phyloP scores from a whole-genome alignment of 2,888 invertebrate species.

The Mantis religiosa region DNA sequence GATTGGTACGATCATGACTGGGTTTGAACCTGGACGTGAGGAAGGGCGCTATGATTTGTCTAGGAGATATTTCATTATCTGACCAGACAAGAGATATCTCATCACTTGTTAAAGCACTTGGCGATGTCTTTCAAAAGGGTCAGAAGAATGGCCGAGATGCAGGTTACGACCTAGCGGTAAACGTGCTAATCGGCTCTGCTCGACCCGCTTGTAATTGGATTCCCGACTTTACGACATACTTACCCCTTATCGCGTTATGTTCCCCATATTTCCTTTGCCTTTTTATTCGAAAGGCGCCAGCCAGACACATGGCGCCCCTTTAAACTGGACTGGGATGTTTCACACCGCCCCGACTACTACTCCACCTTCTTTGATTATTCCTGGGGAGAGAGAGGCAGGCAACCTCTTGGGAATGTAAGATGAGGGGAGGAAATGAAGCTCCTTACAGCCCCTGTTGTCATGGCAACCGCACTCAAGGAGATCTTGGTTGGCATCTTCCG shows the following conservation, averaged over 20 bases:
- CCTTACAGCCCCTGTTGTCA: conserved; percentile 20
- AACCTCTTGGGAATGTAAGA: conserved; percentile 16
- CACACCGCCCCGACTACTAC: not conserved
- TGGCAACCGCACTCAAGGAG: conserved; percentile 19
- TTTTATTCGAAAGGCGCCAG: not conserved
- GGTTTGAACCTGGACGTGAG: too few species aligned
- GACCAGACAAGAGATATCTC: too few species aligned
- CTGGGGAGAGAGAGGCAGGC: not conserved
- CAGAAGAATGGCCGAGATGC: not conserved
- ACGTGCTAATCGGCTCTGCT: not conserved
- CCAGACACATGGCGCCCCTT: not conserved
- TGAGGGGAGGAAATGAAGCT: conserved; percentile 22
- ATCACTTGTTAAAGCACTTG: too few species aligned
- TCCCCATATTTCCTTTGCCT: not conserved
- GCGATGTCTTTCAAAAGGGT: not conserved
- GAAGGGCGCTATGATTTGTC: too few species aligned
- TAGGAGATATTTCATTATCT: too few species aligned
- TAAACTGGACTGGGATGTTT: not conserved
- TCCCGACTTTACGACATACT: not conserved
- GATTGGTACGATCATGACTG: too few species aligned
- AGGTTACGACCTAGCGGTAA: not conserved
- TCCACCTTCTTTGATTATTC: conserved; percentile 17
- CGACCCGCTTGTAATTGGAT: not conserved
- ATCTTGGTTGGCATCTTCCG: conserved; percentile 23
- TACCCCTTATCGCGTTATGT: not conserved